phyloP scores from a whole-genome alignment of 2,113 vertebrate genomes.

The Chaetodon trifascialis region DNA sequence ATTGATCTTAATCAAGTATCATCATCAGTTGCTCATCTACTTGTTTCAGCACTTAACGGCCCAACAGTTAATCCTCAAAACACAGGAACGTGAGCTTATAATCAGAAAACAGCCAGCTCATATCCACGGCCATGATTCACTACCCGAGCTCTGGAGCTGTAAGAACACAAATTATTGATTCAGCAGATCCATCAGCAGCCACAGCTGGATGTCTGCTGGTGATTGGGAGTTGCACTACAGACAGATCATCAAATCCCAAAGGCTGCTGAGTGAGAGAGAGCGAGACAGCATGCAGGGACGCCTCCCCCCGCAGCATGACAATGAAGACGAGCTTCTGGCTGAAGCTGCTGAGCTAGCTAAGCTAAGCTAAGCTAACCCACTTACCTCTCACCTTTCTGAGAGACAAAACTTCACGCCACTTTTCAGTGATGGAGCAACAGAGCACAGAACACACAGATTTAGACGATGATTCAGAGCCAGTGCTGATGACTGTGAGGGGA shows the following conservation, averaged over 20 bases:
- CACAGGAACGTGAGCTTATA: not conserved
- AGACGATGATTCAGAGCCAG: not conserved
- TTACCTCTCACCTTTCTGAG: slow-evolving; percentile 37
- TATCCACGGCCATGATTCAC: no score
- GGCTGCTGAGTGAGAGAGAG: not conserved
- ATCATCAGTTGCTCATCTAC: not conserved
- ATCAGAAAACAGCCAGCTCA: not conserved
- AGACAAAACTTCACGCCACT: not conserved
- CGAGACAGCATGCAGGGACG: not conserved
- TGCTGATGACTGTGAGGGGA: not conserved
- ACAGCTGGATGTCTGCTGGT: not conserved
- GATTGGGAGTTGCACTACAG: slow-evolving; percentile 6
- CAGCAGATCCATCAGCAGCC: not conserved
- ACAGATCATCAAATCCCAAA: not conserved
- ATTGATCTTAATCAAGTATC: not conserved
- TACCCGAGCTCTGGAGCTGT: not conserved
- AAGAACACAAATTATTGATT: slow-evolving; percentile 16
- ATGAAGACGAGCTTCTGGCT: not conserved
- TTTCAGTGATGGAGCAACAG: not conserved
- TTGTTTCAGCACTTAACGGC: not conserved
- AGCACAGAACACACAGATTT: not conserved
- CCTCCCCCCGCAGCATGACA: not conserved
- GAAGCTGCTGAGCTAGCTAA: not conserved
- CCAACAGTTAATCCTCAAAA: not conserved
- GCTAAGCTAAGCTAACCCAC: slow-evolving; percentile 27